phyloP scores from a whole-genome alignment of 2,797 vertebrate species.

The Chaetodon trifasciatus region DNA sequence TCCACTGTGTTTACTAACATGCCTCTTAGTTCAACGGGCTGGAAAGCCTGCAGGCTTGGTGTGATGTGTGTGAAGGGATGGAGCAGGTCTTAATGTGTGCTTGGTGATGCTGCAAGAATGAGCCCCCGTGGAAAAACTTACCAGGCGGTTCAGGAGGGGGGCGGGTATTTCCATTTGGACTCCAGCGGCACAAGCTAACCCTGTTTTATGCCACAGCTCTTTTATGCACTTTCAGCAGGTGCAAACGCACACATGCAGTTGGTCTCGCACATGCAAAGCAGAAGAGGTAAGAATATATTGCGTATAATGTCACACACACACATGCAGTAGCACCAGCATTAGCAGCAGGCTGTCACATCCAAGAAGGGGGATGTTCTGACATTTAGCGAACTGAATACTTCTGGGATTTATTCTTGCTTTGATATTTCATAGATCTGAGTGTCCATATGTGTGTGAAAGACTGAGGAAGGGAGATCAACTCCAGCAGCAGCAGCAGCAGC shows the following conservation, averaged over 20 bases:
- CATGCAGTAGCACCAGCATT: constrained; percentile 4
- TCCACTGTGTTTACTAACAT: constrained; percentile 50
- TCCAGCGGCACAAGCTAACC: constrained; percentile 3
- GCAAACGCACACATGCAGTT: neutral
- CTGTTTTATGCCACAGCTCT: neutral
- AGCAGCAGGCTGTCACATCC: constrained; percentile 26
- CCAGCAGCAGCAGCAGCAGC: constrained; percentile 18
- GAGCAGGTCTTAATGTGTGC: constrained; percentile 54
- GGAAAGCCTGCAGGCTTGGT: constrained; percentile 51
- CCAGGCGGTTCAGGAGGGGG: neutral
- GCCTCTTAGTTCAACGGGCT: constrained; percentile 55
- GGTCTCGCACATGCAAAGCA: constrained; percentile 18
- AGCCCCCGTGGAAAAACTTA: constrained; percentile 33
- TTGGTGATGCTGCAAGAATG: constrained; percentile 60
- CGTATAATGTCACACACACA: constrained; percentile 18
- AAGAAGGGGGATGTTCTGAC: constrained; percentile 28
- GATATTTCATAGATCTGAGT: constrained; percentile 19
- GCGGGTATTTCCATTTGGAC: neutral
- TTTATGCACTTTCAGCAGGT: neutral
- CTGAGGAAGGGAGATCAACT: constrained; percentile 3
- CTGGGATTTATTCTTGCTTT: constrained; percentile 31
- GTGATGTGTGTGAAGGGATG: constrained; percentile 51
- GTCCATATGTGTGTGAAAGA: neutral
- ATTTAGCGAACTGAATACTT: constrained; percentile 46
- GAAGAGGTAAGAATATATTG: constrained; percentile 8